Conservation (phyloP, 2,797 vertebrate species). For the Prunella strophiata region DNA sequence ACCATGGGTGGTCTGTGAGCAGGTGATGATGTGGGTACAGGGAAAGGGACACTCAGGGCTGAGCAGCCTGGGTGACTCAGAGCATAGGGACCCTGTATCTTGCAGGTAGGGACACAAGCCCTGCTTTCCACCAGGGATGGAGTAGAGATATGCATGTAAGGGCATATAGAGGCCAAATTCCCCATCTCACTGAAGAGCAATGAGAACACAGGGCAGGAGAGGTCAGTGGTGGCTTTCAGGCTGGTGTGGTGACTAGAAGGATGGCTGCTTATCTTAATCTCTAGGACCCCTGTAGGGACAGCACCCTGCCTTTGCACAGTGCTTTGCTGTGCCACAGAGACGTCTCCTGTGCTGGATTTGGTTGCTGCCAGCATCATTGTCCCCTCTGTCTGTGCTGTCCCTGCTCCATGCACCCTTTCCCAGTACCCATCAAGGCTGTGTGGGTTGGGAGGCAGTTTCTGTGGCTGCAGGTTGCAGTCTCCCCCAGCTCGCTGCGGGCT, state of each 20-base stretch:
- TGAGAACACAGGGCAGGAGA: not conserved
- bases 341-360: not conserved
- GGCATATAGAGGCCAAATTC: not conserved
- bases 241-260: not conserved
- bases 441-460: not conserved
- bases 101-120: not conserved
- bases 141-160: not conserved
- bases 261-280: not conserved
- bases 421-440: not conserved
- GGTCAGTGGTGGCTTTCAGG: not conserved
- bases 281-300: not conserved
- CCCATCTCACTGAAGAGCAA: not conserved
- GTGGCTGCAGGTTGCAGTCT: not conserved
- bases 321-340: not conserved
- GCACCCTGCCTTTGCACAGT: not conserved
- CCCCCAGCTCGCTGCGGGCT: not conserved
- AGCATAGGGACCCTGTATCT: not conserved
- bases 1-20: not conserved
- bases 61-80: not conserved
- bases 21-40: not conserved
- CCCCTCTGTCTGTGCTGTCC: not conserved
- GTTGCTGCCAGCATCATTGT: not conserved
- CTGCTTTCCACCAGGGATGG: not conserved
- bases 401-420: not conserved
- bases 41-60: not conserved